Conservation (phyloP, 2,888 invertebrate species). For the Trachelus tabidus region DNA sequence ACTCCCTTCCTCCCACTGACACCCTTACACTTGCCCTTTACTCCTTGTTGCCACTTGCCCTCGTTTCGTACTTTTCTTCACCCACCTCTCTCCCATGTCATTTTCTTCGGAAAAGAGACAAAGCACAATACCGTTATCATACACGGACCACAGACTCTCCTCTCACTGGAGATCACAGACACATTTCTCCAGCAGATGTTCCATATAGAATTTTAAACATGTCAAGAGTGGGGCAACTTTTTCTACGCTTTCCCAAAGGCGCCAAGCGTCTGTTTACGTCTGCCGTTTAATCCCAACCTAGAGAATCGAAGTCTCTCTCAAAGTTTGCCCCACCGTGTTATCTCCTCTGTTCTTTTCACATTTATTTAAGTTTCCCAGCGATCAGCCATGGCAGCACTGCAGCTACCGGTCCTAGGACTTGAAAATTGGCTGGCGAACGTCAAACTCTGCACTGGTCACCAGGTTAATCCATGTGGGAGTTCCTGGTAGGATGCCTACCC, state of each 20-base stretch:
- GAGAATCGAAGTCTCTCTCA: background rate
- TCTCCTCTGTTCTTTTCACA: background rate
- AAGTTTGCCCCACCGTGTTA: background rate
- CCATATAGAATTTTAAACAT: background rate
- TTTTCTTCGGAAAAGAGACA: conserved; percentile 5
- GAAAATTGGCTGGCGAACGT: background rate
- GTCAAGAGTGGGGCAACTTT: background rate
- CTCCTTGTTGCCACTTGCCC: conserved; percentile 2
- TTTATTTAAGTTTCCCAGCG: background rate
- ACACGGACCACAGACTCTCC: background rate
- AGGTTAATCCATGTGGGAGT: background rate
- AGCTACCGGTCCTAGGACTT: background rate
- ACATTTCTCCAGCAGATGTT: background rate
- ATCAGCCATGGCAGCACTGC: background rate
- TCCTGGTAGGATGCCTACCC: background rate
- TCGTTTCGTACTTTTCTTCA: conserved; percentile 6
- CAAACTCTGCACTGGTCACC: background rate
- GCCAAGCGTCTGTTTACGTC: background rate
- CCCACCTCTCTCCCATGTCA: background rate
- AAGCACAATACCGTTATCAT: background rate
- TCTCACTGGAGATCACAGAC: background rate
- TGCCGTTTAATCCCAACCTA: background rate
- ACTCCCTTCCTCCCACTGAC: background rate
- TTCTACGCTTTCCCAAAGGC: background rate
- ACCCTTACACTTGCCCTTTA: background rate